A percentile compares a stretch with the other conserved stretches of the same genome.
These are phyloP conservation scores for Neodiprion pinetum DNA, from an alignment of 1,140 invertebrate species.

Conservation along the genomic window DNA sequence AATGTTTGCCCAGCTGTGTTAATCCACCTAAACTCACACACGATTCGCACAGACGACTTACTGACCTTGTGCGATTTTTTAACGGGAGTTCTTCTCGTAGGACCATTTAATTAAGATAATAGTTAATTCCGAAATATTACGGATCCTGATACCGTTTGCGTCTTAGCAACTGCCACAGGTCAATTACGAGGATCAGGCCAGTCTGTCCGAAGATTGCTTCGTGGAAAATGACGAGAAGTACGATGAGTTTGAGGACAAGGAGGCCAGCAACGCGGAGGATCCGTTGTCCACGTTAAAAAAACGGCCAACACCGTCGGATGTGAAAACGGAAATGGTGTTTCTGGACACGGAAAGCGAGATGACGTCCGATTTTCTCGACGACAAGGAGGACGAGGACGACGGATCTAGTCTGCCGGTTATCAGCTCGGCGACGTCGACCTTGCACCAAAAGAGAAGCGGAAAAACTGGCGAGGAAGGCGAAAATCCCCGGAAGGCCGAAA, in stretches of 20 bases:
- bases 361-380: not conserved
- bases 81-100: too few species aligned
- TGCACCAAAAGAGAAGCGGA: too few species aligned
- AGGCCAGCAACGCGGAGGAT: not conserved
- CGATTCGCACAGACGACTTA: too few species aligned
- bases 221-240: not conserved
- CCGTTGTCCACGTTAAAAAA: not conserved
- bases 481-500: not conserved
- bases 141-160: too few species aligned
- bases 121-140: too few species aligned
- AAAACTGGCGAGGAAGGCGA: not conserved
- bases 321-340: not conserved
- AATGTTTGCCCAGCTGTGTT: too few species aligned
- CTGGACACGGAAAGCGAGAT: not conserved
- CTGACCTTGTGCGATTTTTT: too few species aligned
- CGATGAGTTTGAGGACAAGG: not conserved
- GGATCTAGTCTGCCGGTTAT: too few species aligned
- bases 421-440: too few species aligned
- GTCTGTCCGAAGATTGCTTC: constrained; percentile 1
- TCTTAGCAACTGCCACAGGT: not conserved
- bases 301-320: not conserved
- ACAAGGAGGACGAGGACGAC: not conserved
- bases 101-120: too few species aligned
- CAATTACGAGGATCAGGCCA: not conserved
- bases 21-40: too few species aligned